These are phyloP conservation scores for Astreopora myriophthalma DNA, from an alignment of 64 coral and sea anemone genomes.

Conservation along the genomic window DNA sequence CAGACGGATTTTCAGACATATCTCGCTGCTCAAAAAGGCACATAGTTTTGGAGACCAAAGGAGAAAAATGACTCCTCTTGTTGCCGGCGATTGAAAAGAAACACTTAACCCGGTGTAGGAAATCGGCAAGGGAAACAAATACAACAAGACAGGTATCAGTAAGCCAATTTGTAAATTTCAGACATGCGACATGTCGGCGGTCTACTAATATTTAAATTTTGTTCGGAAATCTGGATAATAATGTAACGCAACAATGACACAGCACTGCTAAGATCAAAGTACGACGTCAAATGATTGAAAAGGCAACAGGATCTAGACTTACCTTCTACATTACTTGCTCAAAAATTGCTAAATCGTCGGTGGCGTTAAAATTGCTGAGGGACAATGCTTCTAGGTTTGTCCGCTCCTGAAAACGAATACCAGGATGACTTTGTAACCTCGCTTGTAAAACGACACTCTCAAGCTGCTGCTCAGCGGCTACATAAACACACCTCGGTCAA, in stretches of 20 bases:
- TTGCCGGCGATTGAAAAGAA: not conserved
- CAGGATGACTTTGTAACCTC: conserved; percentile 22
- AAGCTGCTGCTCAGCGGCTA: conserved; percentile 50
- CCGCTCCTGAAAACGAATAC: conserved; percentile 20
- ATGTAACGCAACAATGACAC: conserved; percentile 4
- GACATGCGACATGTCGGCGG: conserved; percentile 9
- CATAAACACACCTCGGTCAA: conserved; percentile 24
- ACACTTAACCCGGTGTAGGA: not conserved
- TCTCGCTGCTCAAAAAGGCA: not conserved
- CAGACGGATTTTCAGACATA: conserved; percentile 2
- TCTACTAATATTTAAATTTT: not conserved
- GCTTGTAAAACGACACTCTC: not conserved
- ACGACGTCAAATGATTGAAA: not conserved
- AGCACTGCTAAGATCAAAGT: not conserved
- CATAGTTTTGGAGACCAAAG: not conserved
- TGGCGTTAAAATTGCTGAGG: not conserved
- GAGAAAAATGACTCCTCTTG: not conserved
- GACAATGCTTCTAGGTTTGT: not conserved
- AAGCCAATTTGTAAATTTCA: conserved; percentile 2
- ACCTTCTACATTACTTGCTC: conserved; percentile 43
- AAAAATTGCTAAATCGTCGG: not conserved
- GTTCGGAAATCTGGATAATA: conserved; percentile 32
- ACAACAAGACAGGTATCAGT: not conserved
- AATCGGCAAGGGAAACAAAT: not conserved
- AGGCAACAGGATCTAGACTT: not conserved